These are phyloP conservation scores for Eospalax fontanierii DNA, from an alignment of 2,797 vertebrate species.

Conservation along the genomic window DNA sequence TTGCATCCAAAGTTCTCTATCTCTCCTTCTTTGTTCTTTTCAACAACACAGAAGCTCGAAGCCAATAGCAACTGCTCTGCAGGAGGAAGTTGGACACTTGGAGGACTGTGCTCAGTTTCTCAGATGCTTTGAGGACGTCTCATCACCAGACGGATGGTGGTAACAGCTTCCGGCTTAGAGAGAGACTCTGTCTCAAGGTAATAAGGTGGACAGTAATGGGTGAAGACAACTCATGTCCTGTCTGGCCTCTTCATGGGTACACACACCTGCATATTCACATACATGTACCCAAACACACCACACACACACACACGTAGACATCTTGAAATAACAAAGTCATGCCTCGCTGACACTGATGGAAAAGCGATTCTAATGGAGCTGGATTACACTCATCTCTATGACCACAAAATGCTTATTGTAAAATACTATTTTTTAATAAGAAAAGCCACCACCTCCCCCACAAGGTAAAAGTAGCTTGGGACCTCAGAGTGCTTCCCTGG, in stretches of 20 bases:
- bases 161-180: background rate
- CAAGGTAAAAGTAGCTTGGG: background rate
- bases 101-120: background rate
- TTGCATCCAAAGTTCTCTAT: background rate
- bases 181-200: background rate
- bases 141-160: background rate
- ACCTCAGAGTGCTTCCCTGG: background rate
- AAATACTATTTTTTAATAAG: background rate
- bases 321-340: background rate
- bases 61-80: background rate
- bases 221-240: background rate
- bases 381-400: background rate
- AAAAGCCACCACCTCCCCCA: background rate
- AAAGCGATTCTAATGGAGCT: background rate
- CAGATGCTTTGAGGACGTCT: background rate
- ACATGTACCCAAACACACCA: background rate
- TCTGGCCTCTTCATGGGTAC: background rate
- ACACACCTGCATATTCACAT: background rate
- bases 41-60: conserved; percentile 44
- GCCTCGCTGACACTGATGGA: fast-evolving
- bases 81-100: background rate
- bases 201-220: background rate
- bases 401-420: too few relatives aligned
- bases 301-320: background rate
- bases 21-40: conserved; percentile 62